phyloP scores from a whole-genome alignment of 2,888 invertebrate species.

The Caenorhabditis macrosperma region DNA sequence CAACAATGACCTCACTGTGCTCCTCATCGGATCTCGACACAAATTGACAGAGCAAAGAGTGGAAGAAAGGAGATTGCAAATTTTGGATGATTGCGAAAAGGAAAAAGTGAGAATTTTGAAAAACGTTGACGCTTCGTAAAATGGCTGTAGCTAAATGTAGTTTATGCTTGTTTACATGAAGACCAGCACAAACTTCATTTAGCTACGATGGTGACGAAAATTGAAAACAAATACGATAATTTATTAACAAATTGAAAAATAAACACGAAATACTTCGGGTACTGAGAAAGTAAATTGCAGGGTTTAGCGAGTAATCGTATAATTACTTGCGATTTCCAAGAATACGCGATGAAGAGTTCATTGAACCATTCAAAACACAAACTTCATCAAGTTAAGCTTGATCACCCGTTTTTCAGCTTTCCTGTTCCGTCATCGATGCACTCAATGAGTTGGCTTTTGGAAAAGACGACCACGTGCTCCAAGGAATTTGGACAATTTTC shows the following conservation, averaged over 20 bases:
- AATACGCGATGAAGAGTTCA: too few species aligned
- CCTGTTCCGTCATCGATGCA: constrained; percentile 34
- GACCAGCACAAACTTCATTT: background rate
- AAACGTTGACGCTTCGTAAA: too few species aligned
- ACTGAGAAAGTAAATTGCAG: too few species aligned
- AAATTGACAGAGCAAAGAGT: constrained; percentile 30
- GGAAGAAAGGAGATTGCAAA: constrained; percentile 1
- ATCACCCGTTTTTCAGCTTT: constrained; percentile 32
- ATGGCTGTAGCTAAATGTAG: too few species aligned
- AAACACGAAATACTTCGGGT: too few species aligned
- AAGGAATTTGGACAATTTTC: constrained; percentile 52
- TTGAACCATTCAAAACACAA: background rate
- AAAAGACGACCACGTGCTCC: background rate
- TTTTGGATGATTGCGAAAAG: constrained; percentile 19
- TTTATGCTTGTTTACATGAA: constrained; percentile 1
- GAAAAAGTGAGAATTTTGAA: constrained; percentile 14
- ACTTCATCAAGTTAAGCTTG: background rate
- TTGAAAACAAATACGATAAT: too few species aligned
- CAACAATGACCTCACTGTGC: background rate
- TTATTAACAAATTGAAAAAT: too few species aligned
- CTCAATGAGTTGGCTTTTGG: constrained; percentile 16
- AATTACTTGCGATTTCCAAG: too few species aligned
- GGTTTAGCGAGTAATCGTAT: too few species aligned
- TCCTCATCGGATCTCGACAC: constrained; percentile 34
- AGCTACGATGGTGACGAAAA: background rate